These are phyloP conservation scores for Halcyon badia DNA, from an alignment of 2,797 vertebrate genomes.

Conservation along the genomic window DNA sequence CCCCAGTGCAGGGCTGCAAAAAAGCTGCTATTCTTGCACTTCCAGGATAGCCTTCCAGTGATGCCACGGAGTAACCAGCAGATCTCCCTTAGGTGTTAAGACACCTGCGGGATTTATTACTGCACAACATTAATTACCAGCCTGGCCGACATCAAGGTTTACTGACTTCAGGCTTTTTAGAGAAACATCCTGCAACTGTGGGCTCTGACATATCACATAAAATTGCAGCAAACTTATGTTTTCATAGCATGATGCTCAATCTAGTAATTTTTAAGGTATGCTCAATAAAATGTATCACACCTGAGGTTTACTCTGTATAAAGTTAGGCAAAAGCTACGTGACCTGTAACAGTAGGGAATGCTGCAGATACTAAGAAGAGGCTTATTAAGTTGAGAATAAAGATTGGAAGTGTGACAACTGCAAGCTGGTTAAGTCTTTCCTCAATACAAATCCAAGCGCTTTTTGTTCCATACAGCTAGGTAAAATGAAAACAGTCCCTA, in stretches of 20 bases:
- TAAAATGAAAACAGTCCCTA: neutral
- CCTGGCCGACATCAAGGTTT: slow-evolving; percentile 6
- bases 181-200: slow-evolving; percentile 6
- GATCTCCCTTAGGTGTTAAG: neutral
- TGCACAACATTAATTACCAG: neutral
- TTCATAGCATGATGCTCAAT: neutral
- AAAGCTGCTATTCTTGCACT: neutral
- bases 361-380: neutral
- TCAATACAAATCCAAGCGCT: neutral
- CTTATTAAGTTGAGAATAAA: slow-evolving; percentile 34
- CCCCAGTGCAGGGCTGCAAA: neutral
- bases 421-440: neutral
- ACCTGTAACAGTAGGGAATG: neutral
- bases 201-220: neutral
- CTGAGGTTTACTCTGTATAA: neutral
- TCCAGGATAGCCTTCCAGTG: neutral
- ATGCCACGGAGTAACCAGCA: neutral
- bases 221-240: slow-evolving; percentile 2
- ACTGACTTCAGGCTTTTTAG: neutral
- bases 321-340: neutral
- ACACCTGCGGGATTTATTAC: slow-evolving; percentile 4
- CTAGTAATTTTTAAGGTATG: slow-evolving; percentile 23
- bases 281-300: neutral
- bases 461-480: neutral
- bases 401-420: neutral